Evolutionary conservation across 2,888 invertebrate species (phyloP), one percentile per base, ranked within the genome.

Genomic region (Parascotia fuliginaria): DNA sequence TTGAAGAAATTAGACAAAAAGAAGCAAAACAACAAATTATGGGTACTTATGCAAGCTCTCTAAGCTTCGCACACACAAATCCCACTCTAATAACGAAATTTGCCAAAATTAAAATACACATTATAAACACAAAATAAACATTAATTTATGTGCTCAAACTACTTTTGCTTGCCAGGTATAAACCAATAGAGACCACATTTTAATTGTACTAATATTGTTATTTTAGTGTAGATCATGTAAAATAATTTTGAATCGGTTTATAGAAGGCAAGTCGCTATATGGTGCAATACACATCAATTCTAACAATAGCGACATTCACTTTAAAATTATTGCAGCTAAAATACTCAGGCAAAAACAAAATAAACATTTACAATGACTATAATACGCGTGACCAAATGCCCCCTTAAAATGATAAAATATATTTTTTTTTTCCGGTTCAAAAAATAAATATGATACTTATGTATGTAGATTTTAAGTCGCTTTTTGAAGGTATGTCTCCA

Each of bases 1-100:
- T 95, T 94, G 95, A 93, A 95, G 92, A 94, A 94, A 94, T 93
- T 87, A 89, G 89, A 88, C 87, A 88, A 88, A 89, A 91, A 87
- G 78, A 83, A 86, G 84, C 85, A 88, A 85, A 79, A 81, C 79
- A 83, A 81, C 60, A 83, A 75, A 81, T 82, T 73, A 76, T 81
- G 70, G 74, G 75, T 77, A 79, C 76, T 75, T 81, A 69, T 79
- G 85, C 85, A 89, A 89, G 90, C 89, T 77, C 65, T 73, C 57
- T 70, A 80, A 77, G 76, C 78, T 72, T 79, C 81, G 75, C 83
- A 83, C 83, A 81, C 84, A 83, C 79, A 81, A 68, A 72, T 75
- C 80, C 83, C 85, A 77, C 70, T 77, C 76, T 79, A 72, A 55
- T 73, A 77, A 80, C 79, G 58, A 79, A 71, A 78, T 65, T 65